phyloP scores from a whole-genome alignment of 2,797 vertebrate genomes.

The Bufotes viridis region DNA sequence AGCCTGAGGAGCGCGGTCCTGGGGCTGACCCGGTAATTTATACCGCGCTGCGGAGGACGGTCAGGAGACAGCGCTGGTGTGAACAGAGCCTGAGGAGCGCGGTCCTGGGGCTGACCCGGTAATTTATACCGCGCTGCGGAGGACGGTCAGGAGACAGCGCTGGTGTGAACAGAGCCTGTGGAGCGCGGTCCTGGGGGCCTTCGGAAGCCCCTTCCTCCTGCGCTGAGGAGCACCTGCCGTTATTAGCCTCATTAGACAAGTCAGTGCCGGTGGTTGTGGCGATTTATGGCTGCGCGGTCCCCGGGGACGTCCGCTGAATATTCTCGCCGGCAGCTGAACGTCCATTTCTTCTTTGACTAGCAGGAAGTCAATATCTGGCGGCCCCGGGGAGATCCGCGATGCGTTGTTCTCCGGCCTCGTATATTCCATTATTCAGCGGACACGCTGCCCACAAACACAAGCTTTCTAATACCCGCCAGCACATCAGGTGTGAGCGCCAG shows the following conservation, averaged over 20 bases:
- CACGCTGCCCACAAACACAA: constrained; percentile 38
- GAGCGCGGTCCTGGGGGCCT: no score
- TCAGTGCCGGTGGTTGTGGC: background rate
- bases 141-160: no score
- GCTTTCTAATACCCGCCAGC: constrained; percentile 49
- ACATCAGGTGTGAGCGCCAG: background rate
- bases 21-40: no score
- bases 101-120: no score
- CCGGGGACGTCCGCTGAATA: constrained; percentile 36
- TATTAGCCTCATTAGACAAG: constrained; percentile 30
- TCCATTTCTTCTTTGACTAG: constrained; percentile 57
- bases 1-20: no score
- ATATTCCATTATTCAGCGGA: constrained; percentile 62
- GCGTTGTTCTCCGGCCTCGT: constrained; percentile 20
- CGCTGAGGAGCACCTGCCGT: background rate
- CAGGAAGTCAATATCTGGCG: constrained; percentile 62
- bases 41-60: no score
- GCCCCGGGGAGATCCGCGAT: background rate
- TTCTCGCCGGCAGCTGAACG: constrained; percentile 61
- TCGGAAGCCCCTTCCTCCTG: no score
- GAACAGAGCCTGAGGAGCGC: no score
- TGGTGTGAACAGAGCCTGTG: no score
- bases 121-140: no score
- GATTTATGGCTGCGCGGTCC: background rate
- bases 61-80: no score